Evolutionary conservation across 1,140 invertebrate genomes (phyloP).

Genomic region (Tetranychus urticae): DNA sequence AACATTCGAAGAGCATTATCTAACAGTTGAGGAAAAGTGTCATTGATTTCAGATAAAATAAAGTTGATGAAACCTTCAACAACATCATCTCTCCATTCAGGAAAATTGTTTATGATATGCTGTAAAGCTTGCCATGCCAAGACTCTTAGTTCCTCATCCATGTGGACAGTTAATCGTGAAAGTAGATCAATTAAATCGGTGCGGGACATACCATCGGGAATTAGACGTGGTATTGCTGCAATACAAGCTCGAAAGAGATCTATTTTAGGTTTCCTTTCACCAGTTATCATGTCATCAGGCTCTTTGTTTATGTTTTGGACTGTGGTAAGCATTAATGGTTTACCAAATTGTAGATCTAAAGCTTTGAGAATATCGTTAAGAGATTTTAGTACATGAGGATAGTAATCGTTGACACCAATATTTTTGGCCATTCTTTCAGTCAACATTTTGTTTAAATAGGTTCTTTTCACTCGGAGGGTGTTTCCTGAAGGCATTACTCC

Average conservation of each 20-base stretch:
- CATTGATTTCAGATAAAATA: constrained; percentile 67
- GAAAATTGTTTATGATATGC: constrained; percentile 80
- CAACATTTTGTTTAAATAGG: constrained; percentile 80
- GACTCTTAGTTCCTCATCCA: constrained; percentile 36
- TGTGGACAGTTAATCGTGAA: constrained; percentile 56
- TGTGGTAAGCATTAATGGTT: constrained; percentile 82
- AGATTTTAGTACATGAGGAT: constrained; percentile 75
- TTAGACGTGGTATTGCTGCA: constrained; percentile 83
- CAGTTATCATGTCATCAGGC: constrained; percentile 81
- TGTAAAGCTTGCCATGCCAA: constrained; percentile 88
- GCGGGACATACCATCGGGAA: constrained; percentile 87
- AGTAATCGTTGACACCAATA: constrained; percentile 89
- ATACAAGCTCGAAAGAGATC: constrained; percentile 94
- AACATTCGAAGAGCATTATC: constrained; percentile 86
- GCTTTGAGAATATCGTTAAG: constrained; percentile 87
- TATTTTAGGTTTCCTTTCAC: constrained; percentile 90
- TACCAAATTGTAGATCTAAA: constrained; percentile 82
- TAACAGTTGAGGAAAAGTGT: constrained; percentile 55
- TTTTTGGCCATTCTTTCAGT: constrained; percentile 82
- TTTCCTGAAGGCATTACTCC: constrained; percentile 81
- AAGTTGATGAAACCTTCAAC: constrained; percentile 84
- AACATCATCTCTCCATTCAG: constrained; percentile 90
- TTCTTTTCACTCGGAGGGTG: constrained; percentile 82
- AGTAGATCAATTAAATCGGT: constrained; percentile 80
- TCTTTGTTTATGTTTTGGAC: constrained; percentile 79